These are phyloP conservation scores for Orgyia antiqua DNA, from an alignment of 2,888 invertebrate genomes.

Conservation along the genomic window DNA sequence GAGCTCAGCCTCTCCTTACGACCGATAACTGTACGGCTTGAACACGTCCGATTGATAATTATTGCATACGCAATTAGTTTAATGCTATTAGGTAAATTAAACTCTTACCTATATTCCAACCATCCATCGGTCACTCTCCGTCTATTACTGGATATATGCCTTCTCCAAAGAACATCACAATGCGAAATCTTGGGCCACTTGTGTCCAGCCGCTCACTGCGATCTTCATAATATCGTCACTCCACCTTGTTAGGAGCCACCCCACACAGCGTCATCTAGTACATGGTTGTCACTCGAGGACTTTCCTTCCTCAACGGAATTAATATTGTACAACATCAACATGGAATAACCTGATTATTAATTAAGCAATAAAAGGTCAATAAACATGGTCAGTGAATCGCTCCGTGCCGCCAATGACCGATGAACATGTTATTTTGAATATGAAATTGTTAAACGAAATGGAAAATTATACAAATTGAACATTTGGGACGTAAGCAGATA, in stretches of 20 bases:
- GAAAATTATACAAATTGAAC: slow-evolving; percentile 31
- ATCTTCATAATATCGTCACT: too few relatives aligned
- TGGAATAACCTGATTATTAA: too few relatives aligned
- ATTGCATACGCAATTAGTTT: slow-evolving; percentile 54
- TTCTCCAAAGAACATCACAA: too few relatives aligned
- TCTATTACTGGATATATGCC: too few relatives aligned
- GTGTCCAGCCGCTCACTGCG: too few relatives aligned
- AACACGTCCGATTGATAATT: slow-evolving; percentile 56
- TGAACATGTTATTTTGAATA: slow-evolving; percentile 34
- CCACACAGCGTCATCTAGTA: too few relatives aligned
- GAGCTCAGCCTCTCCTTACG: slow-evolving; percentile 38
- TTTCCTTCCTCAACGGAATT: too few relatives aligned
- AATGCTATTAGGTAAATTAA: slow-evolving; percentile 43
- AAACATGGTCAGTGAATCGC: slow-evolving; percentile 39
- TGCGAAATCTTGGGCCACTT: too few relatives aligned
- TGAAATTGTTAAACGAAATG: slow-evolving; percentile 31
- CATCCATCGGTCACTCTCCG: too few relatives aligned
- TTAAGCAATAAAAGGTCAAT: slow-evolving; percentile 58
- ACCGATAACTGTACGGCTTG: slow-evolving; percentile 41
- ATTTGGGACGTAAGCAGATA: slow-evolving; percentile 16
- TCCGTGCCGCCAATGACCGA: slow-evolving; percentile 37
- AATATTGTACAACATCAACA: too few relatives aligned
- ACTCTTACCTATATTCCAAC: slow-evolving; percentile 22
- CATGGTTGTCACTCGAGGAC: too few relatives aligned
- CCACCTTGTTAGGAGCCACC: too few relatives aligned